A percentile compares a stretch with the other conserved stretches of the same genome.
phyloP scores from a whole-genome alignment of 2,797 vertebrate species.

The Bufotes viridis region DNA sequence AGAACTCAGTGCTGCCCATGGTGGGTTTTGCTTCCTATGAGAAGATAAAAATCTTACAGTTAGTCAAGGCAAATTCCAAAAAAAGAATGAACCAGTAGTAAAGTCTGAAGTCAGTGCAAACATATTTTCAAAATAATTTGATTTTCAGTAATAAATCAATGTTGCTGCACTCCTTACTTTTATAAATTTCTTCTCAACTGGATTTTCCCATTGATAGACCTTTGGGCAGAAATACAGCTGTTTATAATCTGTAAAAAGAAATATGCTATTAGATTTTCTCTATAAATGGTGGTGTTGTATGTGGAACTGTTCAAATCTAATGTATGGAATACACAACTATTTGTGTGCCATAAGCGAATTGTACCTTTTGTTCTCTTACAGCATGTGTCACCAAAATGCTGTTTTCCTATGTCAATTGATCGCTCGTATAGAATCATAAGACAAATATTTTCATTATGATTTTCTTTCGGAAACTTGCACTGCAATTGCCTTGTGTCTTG shows the following conservation, averaged over 20 bases:
- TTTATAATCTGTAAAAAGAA: slow-evolving; percentile 73
- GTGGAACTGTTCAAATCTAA: not conserved
- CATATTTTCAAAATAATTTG: not conserved
- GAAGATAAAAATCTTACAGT: not conserved
- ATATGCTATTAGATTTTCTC: not conserved
- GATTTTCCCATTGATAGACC: slow-evolving; percentile 51
- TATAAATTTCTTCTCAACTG: slow-evolving; percentile 73
- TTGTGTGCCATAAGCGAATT: no score
- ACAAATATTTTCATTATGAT: no score
- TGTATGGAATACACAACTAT: no score
- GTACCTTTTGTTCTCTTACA: no score
- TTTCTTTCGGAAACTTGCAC: no score
- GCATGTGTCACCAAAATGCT: no score
- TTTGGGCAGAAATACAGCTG: slow-evolving; percentile 77
- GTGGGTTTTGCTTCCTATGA: slow-evolving; percentile 72
- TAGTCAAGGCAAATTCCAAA: not conserved
- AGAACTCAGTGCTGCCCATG: slow-evolving; percentile 87
- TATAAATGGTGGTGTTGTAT: not conserved
- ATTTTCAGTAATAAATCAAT: not conserved
- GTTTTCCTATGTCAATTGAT: no score
- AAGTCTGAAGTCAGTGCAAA: not conserved
- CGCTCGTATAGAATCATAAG: no score
- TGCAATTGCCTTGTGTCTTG: no score
- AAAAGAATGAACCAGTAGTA: no score
- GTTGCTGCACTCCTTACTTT: slow-evolving; percentile 70